A percentile compares a stretch with the other conserved stretches of the same genome.
phyloP scores from a whole-genome alignment of 2,888 invertebrate species.

The Cenopis cana region DNA sequence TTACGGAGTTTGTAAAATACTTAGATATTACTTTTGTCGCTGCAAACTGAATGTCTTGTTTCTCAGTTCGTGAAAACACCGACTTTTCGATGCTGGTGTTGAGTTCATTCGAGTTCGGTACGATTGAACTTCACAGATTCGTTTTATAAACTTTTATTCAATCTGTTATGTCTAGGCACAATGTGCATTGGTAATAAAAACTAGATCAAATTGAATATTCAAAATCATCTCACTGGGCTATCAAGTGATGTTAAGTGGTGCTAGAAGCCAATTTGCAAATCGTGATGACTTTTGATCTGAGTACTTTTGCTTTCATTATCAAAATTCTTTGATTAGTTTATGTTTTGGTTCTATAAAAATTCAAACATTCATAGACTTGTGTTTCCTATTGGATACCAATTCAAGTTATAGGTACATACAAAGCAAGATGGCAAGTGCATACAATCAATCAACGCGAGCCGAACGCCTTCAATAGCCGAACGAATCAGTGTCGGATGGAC shows the following conservation, averaged over 20 bases:
- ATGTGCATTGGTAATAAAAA: not conserved
- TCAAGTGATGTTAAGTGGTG: too few species aligned
- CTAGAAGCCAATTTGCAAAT: too few species aligned
- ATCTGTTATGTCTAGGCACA: not conserved
- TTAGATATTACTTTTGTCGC: slow-evolving; percentile 42
- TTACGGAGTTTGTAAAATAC: slow-evolving; percentile 43
- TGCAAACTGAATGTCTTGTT: slow-evolving; percentile 42
- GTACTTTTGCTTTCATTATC: not conserved
- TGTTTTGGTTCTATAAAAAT: not conserved
- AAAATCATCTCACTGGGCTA: too few species aligned
- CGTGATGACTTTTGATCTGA: not conserved
- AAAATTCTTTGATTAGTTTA: not conserved
- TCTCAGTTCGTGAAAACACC: slow-evolving; percentile 37
- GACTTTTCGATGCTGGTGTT: slow-evolving; percentile 21
- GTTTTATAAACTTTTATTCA: slow-evolving; percentile 10
- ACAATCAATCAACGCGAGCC: slow-evolving; percentile 46
- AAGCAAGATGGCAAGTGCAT: slow-evolving; percentile 46
- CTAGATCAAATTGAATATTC: too few species aligned
- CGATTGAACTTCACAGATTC: slow-evolving; percentile 28
- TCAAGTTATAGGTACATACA: not conserved
- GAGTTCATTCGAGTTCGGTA: slow-evolving; percentile 27
- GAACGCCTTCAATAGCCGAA: slow-evolving; percentile 47
- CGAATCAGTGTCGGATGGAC: slow-evolving; percentile 47
- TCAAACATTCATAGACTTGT: slow-evolving; percentile 14
- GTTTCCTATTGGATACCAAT: slow-evolving; percentile 25